These are phyloP conservation scores for Bradypodion pumilum DNA, from an alignment of 2,797 vertebrate species.

Conservation along the genomic window DNA sequence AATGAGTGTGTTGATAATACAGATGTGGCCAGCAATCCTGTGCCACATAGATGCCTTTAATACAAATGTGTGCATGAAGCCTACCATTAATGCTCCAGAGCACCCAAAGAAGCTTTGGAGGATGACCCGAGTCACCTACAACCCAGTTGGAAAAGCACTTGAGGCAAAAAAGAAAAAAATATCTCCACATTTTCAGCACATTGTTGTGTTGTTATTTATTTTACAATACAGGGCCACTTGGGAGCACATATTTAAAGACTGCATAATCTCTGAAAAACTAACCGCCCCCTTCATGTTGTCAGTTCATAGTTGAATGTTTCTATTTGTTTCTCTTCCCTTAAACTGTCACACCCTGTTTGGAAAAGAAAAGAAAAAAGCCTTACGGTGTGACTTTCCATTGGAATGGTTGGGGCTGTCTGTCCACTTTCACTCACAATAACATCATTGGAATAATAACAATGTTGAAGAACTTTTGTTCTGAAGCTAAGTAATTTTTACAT, in stretches of 20 bases:
- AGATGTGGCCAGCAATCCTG: neutral
- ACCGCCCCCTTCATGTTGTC: neutral
- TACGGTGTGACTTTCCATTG: neutral
- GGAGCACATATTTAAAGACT: neutral
- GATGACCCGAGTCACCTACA: neutral
- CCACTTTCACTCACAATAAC: neutral
- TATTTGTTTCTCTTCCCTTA: neutral
- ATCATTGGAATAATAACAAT: neutral
- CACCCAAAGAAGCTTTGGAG: neutral
- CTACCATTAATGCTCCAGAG: neutral
- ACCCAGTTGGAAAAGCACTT: neutral
- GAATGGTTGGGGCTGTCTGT: neutral
- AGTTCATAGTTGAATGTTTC: neutral
- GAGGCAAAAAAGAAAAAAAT: neutral
- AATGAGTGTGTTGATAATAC: neutral
- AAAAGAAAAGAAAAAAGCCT: neutral
- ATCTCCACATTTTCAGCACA: neutral
- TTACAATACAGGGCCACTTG: neutral
- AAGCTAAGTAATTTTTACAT: conserved; percentile 10
- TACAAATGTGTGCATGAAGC: neutral
- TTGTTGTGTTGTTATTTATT: neutral
- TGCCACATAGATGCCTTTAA: neutral
- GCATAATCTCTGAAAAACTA: neutral
- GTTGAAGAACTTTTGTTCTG: conserved; percentile 18
- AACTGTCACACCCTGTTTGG: neutral